phyloP scores from a whole-genome alignment of 2,113 vertebrate genomes.

The Dermatemys mawii region DNA sequence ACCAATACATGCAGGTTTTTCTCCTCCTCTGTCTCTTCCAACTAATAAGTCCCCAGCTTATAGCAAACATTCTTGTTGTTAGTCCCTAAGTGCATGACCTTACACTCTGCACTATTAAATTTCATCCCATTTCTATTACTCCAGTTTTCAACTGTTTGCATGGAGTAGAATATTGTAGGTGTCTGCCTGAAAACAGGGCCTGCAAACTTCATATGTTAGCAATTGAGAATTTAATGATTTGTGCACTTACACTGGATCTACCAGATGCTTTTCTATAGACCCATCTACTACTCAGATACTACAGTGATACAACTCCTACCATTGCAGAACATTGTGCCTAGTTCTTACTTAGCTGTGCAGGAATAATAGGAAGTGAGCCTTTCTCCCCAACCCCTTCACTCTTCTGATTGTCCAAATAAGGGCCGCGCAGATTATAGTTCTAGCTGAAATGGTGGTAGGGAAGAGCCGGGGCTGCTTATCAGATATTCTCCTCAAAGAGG shows the following conservation, averaged over 20 bases:
- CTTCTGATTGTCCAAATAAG: not conserved
- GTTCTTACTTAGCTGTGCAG: not conserved
- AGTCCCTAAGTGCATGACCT: no score
- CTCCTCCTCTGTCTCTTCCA: no score
- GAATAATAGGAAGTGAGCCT: no score
- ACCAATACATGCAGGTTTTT: no score
- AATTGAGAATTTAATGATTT: not conserved
- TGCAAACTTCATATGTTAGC: not conserved
- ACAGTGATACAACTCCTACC: rapidly evolving
- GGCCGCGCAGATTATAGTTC: not conserved
- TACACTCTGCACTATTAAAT: no score
- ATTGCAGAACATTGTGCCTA: not conserved
- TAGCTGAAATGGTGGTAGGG: not conserved
- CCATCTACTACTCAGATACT: not conserved
- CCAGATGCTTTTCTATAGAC: no score
- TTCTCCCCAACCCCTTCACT: no score
- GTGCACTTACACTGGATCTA: not conserved
- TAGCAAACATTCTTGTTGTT: no score
- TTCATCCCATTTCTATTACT: no score
- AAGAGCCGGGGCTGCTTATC: not conserved
- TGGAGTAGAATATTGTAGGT: no score
- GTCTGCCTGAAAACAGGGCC: not conserved
- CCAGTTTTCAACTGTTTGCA: no score
- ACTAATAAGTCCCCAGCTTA: no score
- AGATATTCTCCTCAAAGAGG: not conserved